Evolutionary conservation across 2,888 invertebrate genomes (phyloP).

Genomic region (Melipona bicolor): DNA sequence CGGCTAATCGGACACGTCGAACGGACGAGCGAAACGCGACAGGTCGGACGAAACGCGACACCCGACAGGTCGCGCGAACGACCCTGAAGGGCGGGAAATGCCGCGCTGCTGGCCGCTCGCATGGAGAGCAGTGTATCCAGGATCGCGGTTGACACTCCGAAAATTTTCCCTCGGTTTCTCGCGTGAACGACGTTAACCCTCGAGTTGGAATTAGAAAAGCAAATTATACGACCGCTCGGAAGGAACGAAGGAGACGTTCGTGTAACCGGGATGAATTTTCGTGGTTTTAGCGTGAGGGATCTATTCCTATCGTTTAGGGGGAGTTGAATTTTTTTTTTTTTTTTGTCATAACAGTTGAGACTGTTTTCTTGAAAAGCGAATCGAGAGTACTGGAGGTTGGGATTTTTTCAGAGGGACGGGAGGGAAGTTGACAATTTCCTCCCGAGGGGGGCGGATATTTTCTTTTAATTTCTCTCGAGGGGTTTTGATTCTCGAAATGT

Average conservation of each 20-base stretch:
- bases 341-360: too few relatives aligned
- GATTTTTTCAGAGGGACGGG: too few relatives aligned
- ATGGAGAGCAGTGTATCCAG: slow-evolving; percentile 12
- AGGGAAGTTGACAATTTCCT: too few relatives aligned
- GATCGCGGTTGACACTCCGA: background rate
- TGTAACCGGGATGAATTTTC: slow-evolving; percentile 1
- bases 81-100: too few relatives aligned
- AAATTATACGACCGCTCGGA: slow-evolving; percentile 9
- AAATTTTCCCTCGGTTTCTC: background rate
- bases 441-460: too few relatives aligned
- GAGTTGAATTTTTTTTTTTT: too few relatives aligned
- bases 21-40: background rate
- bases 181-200: background rate
- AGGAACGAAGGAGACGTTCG: background rate
- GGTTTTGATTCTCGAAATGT: too few relatives aligned
- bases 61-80: too few relatives aligned
- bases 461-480: too few relatives aligned
- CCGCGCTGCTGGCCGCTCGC: background rate
- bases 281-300: background rate
- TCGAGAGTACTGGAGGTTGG: too few relatives aligned
- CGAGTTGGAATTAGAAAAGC: slow-evolving; percentile 19
- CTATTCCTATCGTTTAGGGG: too few relatives aligned
- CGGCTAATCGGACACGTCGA: slow-evolving; percentile 22
- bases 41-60: background rate
- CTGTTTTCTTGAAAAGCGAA: too few relatives aligned